Evolutionary conservation across 2,113 vertebrate species (phyloP), one percentile per base, ranked within the genome.

Genomic region (Chlorodrepanis virens): DNA sequence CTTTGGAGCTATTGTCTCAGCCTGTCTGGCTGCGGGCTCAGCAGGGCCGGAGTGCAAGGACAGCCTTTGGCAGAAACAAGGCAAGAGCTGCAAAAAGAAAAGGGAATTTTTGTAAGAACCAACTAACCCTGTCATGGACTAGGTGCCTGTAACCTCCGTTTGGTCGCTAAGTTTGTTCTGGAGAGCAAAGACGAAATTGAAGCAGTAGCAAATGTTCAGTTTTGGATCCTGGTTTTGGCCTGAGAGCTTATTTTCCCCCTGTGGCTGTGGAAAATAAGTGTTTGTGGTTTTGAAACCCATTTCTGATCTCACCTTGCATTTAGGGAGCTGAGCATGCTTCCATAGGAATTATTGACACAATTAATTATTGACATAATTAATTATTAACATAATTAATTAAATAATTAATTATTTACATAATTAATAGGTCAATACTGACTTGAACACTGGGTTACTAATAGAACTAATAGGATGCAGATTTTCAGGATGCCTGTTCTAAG

Each of bases 1-100:
- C 88, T 88, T 50, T 42, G 76, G 82, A 81, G 42, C 47, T 25
- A 69, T 93, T 97, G 96, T 94, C 95, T 68, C 83, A 40, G 61
- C 9, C 88, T 77, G 54, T 25, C 84, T 84, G 25, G 39, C 71
- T 87, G 70, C 57, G 60, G 28, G 75, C 75, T 86, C 82, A 16
- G 88, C 19, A 14, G 45, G 70, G 75, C 77, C 56, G 35, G 13
- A 4, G 50, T 18, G 76, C 57, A 21, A 39, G 63, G 2, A 31
- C 63, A 31, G 39, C 52, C 24, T 67, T 95, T 89, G 92, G 84
- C 90, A 90, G 82, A 79, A 90, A 44, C 47, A 47, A 85, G 37
- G 22, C 60, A 45, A 14, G 24, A 28, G 56, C 4, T 57, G 56
- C 83, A 68, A 35, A 80, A 57, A 78, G 68, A 59, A 91, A 94